Evolutionary conservation across 1,140 invertebrate genomes (phyloP).

Genomic region (Himalopsyche phryganea): DNA sequence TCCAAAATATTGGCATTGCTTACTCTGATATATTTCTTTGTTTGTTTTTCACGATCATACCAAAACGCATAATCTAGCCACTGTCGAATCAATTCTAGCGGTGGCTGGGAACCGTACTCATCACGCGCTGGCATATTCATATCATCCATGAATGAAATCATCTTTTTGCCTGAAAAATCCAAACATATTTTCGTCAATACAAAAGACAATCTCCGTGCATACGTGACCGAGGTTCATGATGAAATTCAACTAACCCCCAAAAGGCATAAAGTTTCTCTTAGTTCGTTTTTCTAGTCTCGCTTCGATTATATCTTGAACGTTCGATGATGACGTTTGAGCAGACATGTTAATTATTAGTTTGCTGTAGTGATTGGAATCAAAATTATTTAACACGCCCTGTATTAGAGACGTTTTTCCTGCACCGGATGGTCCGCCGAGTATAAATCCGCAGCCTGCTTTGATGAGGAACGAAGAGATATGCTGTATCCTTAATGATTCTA

Average conservation of each 20-base stretch:
- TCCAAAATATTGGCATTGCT: too few relatives aligned
- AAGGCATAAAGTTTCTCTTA: conserved; percentile 74
- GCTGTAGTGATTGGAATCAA: conserved; percentile 62
- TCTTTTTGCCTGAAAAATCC: conserved; percentile 57
- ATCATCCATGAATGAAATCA: conserved; percentile 84
- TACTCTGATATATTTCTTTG: conserved; percentile 66
- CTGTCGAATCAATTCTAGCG: conserved; percentile 77
- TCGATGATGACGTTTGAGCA: conserved; percentile 73
- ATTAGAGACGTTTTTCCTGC: conserved; percentile 79
- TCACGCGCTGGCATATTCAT: conserved; percentile 89
- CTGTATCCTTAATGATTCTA: conserved; percentile 78
- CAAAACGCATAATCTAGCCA: conserved; percentile 87
- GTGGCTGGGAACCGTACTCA: conserved; percentile 79
- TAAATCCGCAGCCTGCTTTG: conserved; percentile 60
- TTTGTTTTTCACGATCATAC: conserved; percentile 74
- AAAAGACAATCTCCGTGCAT: too few relatives aligned
- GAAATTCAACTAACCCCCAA: conserved; percentile 48
- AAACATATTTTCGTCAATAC: background rate
- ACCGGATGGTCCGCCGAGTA: conserved; percentile 76
- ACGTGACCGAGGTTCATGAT: too few relatives aligned
- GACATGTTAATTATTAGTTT: conserved; percentile 79
- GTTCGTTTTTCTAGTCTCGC: conserved; percentile 77
- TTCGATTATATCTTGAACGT: conserved; percentile 76
- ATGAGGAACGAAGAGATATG: conserved; percentile 65
- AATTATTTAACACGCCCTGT: conserved; percentile 59